phyloP scores from a whole-genome alignment of 2,888 invertebrate genomes.

The Microplitis manilae region DNA sequence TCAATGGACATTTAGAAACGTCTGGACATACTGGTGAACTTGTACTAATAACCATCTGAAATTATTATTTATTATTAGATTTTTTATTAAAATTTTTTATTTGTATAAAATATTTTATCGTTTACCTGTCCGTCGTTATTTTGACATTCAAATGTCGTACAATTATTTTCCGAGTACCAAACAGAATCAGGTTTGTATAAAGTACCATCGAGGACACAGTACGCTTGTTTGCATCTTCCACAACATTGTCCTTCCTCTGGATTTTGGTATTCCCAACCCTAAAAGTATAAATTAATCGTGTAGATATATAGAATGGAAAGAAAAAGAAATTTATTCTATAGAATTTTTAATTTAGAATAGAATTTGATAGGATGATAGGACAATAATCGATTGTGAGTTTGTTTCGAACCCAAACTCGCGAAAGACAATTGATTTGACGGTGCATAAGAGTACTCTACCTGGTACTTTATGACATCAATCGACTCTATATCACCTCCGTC shows the following conservation, averaged over 20 bases:
- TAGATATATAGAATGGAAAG: background rate
- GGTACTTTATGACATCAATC: no score
- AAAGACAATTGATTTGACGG: no score
- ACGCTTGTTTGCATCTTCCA: constrained; percentile 77
- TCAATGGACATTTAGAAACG: constrained; percentile 75
- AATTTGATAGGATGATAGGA: no score
- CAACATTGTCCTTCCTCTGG: constrained; percentile 74
- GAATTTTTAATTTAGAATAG: no score
- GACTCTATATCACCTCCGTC: no score
- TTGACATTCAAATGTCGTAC: constrained; percentile 76
- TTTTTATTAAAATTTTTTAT: constrained; percentile 23
- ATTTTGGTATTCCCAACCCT: constrained; percentile 69
- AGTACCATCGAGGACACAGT: constrained; percentile 74
- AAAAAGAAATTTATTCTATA: no score
- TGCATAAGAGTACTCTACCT: no score
- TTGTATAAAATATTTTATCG: no score
- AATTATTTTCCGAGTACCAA: constrained; percentile 79
- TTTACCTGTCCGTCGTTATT: constrained; percentile 48
- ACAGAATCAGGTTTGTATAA: constrained; percentile 73
- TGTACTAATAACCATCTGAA: constrained; percentile 74
- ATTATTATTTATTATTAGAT: constrained; percentile 18
- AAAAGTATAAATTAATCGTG: constrained; percentile 39
- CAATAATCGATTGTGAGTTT: no score
- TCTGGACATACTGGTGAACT: constrained; percentile 77
- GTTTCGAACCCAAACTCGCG: no score